Conservation (phyloP, 2,888 invertebrate genomes). For the Caenorhabditis sinica region DNA sequence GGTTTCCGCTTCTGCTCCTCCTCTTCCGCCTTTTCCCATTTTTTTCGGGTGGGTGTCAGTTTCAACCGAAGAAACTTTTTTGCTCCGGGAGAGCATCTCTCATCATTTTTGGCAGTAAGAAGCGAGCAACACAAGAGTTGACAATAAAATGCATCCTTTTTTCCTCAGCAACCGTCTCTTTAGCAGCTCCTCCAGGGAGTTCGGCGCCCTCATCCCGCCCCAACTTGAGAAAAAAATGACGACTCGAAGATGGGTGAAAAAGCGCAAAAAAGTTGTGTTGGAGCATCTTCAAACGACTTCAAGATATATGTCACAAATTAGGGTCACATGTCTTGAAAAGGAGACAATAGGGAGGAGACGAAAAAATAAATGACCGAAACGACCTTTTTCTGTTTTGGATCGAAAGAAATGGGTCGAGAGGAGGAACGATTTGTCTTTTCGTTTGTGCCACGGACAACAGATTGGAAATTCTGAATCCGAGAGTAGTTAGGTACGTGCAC, state of each 20-base stretch:
- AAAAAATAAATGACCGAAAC: constrained; percentile 26
- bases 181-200: constrained; percentile 50
- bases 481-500: constrained; percentile 11
- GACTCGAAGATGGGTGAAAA: constrained; percentile 40
- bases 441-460: constrained; percentile 29
- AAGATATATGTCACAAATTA: constrained; percentile 58
- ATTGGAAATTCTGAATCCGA: constrained; percentile 53
- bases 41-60: constrained; percentile 55
- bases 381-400: constrained; percentile 42
- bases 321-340: constrained; percentile 25
- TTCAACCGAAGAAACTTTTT: constrained; percentile 46
- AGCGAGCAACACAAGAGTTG: constrained; percentile 57
- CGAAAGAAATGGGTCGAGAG: constrained; percentile 17
- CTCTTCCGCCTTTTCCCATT: constrained; percentile 22
- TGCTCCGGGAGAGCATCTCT: constrained; percentile 45
- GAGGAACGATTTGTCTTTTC: constrained; percentile 46
- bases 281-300: constrained; percentile 14
- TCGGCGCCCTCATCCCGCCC: constrained; percentile 38
- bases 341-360: background rate
- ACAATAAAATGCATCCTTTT: constrained; percentile 44
- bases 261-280: constrained; percentile 37
- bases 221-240: constrained; percentile 40
- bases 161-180: constrained; percentile 42
- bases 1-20: constrained; percentile 30
- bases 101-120: constrained; percentile 56